Percentiles rank a stretch among this genome's conserved stretches.
Conservation (phyloP, 2,797 vertebrate species). For the Etheostoma perlongum region DNA sequence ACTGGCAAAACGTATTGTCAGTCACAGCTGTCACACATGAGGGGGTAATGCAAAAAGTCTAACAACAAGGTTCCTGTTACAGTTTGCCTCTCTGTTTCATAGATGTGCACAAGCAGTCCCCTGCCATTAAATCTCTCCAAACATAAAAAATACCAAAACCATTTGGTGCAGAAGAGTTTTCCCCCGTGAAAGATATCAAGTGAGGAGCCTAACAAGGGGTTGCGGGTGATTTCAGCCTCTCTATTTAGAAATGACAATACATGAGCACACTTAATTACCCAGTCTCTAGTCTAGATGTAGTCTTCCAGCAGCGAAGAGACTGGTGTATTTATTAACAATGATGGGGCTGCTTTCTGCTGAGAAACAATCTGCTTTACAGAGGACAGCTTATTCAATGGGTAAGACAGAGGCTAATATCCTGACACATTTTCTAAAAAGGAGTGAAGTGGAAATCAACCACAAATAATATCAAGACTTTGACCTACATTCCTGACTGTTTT, state of each 20-base stretch:
- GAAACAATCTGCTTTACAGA: constrained; percentile 72
- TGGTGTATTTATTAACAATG: constrained; percentile 82
- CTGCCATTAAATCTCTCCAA: constrained; percentile 72
- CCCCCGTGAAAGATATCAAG: constrained; percentile 62
- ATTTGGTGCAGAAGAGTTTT: constrained; percentile 64
- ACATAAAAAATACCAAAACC: constrained; percentile 63
- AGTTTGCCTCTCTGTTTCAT: constrained; percentile 60
- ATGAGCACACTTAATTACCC: constrained; percentile 84
- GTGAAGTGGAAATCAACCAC: constrained; percentile 58
- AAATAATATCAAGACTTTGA: constrained; percentile 71
- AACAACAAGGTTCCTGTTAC: constrained; percentile 69
- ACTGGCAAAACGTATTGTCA: constrained; percentile 76
- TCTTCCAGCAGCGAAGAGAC: constrained; percentile 77
- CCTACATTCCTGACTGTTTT: constrained; percentile 75
- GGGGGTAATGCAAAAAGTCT: constrained; percentile 66
- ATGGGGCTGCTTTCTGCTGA: constrained; percentile 71
- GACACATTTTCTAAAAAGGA: constrained; percentile 56
- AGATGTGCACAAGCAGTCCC: constrained; percentile 59
- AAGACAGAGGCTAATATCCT: constrained; percentile 61
- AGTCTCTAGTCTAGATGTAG: constrained; percentile 82
- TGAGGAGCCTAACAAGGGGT: constrained; percentile 77
- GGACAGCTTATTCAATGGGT: constrained; percentile 56
- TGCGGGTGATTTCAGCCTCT: constrained; percentile 79
- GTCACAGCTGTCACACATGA: constrained; percentile 80
- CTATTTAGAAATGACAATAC: constrained; percentile 84